phyloP scores from a whole-genome alignment of 2,888 invertebrate genomes.

The Phlogophora meticulosa region DNA sequence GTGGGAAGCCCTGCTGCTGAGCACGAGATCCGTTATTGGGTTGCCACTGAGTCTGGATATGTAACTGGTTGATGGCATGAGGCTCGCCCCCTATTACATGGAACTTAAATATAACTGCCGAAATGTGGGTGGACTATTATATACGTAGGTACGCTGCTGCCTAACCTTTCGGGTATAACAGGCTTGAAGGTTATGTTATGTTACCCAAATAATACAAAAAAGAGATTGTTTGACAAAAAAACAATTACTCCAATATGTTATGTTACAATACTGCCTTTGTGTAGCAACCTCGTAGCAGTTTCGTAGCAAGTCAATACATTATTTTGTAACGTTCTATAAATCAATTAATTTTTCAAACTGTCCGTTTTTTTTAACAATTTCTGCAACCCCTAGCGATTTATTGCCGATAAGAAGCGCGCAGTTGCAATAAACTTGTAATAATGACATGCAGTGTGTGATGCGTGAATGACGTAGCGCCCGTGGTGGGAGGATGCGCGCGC shows the following conservation, averaged over 20 bases:
- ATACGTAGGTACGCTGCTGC: neutral
- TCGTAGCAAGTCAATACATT: slow-evolving; percentile 5
- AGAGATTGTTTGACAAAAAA: neutral
- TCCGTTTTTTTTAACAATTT: slow-evolving; percentile 20
- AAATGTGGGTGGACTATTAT: neutral
- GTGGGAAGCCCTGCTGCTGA: too few relatives aligned
- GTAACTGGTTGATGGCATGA: too few relatives aligned
- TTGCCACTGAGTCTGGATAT: too few relatives aligned
- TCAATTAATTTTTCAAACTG: slow-evolving; percentile 25
- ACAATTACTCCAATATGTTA: neutral
- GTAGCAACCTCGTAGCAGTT: slow-evolving; percentile 21
- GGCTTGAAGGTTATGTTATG: neutral
- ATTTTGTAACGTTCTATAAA: slow-evolving; percentile 2
- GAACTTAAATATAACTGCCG: neutral
- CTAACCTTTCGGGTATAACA: neutral
- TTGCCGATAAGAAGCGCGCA: slow-evolving; percentile 36
- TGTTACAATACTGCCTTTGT: neutral
- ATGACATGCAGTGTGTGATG: slow-evolving; percentile 14
- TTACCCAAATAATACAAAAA: neutral
- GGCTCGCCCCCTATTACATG: neutral
- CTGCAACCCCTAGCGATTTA: slow-evolving; percentile 25
- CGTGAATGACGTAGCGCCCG: slow-evolving; percentile 40
- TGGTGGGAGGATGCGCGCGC: slow-evolving; percentile 71
- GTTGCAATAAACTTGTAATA: slow-evolving; percentile 47
- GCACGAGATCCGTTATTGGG: too few relatives aligned